phyloP scores from a whole-genome alignment of 1,140 invertebrate species.

The Pantala flavescens region DNA sequence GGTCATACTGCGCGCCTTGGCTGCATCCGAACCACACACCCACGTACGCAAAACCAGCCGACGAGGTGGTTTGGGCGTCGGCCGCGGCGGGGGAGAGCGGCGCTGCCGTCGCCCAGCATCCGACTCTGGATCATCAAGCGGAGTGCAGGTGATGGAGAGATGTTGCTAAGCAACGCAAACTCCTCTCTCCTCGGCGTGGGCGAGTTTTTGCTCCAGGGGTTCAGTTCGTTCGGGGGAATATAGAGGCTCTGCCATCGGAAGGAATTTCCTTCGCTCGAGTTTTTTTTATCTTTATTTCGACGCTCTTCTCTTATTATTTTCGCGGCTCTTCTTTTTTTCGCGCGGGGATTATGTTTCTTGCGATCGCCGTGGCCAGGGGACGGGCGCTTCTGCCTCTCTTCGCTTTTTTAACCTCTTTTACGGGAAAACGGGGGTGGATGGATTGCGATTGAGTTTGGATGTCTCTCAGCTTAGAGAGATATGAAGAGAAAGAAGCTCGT shows the following conservation, averaged over 20 bases:
- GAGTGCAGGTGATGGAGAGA: constrained; percentile 7
- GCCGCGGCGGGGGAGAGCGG: not conserved
- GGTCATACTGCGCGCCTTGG: not conserved
- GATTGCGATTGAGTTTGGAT: no score
- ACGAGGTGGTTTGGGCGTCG: not conserved
- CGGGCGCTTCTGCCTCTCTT: no score
- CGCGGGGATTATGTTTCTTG: no score
- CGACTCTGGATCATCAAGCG: not conserved
- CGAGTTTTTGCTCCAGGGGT: constrained; percentile 3
- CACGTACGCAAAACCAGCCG: not conserved
- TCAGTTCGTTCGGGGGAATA: not conserved
- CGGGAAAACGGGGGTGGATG: no score
- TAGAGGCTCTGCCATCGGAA: not conserved
- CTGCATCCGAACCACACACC: not conserved
- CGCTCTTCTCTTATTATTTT: no score
- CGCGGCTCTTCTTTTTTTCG: no score
- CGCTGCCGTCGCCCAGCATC: not conserved
- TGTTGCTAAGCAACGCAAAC: not conserved
- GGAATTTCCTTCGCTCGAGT: not conserved
- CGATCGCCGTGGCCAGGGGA: no score
- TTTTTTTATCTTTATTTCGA: no score
- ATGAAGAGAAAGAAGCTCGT: no score
- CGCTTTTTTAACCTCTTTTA: no score
- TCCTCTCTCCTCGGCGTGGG: not conserved
- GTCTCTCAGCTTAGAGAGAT: no score